Evolutionary conservation across 2,888 invertebrate genomes (phyloP).

Genomic region (Rhodophaea formosa): DNA sequence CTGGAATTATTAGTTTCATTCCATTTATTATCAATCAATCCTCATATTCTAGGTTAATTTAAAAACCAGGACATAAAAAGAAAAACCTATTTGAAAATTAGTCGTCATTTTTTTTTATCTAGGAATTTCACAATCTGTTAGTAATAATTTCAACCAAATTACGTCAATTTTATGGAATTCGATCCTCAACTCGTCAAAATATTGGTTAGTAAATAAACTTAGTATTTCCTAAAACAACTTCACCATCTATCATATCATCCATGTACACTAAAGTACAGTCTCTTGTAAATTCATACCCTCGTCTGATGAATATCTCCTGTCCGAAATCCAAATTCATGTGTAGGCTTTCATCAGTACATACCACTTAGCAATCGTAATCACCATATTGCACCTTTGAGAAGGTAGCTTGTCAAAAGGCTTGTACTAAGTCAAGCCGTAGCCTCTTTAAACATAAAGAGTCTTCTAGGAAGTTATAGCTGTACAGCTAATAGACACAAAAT

Average conservation of each 20-base stretch:
- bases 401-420: slow-evolving; percentile 21
- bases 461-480: slow-evolving; percentile 13
- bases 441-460: slow-evolving; percentile 1
- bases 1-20: slow-evolving; percentile 1
- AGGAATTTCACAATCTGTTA: slow-evolving; percentile 37
- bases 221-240: slow-evolving; percentile 48
- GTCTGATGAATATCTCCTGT: slow-evolving; percentile 2
- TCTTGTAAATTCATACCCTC: slow-evolving; percentile 1
- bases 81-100: slow-evolving; percentile 5
- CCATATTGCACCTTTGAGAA: slow-evolving; percentile 15
- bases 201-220: slow-evolving; percentile 48
- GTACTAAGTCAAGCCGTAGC: slow-evolving; percentile 2
- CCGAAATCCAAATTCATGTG: slow-evolving; percentile 19
- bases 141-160: slow-evolving; percentile 34
- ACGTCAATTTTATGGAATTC: slow-evolving; percentile 22
- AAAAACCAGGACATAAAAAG: neutral
- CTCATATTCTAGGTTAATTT: neutral
- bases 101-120: slow-evolving; percentile 22
- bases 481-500: slow-evolving; percentile 24
- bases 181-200: slow-evolving; percentile 29
- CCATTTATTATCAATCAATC: neutral
- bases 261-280: slow-evolving; percentile 30
- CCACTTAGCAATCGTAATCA: slow-evolving; percentile 19
- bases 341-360: neutral
- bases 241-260: slow-evolving; percentile 25